phyloP scores from a whole-genome alignment of 1,140 invertebrate genomes.

The Trigoniulus corallinus region DNA sequence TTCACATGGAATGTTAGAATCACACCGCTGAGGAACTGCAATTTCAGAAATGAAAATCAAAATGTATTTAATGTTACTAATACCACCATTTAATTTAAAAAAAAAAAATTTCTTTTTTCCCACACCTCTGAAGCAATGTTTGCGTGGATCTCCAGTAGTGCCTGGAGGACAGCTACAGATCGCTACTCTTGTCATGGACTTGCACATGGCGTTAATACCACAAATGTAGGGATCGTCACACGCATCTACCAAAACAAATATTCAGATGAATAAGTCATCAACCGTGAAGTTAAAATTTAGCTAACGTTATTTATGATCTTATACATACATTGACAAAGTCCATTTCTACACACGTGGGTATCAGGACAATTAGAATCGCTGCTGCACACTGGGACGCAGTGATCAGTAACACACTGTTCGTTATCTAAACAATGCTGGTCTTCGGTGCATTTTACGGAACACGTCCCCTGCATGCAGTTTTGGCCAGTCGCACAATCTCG shows the following conservation, averaged over 20 bases:
- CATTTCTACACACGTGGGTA: constrained; percentile 68
- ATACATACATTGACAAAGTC: constrained; percentile 49
- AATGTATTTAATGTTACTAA: no score
- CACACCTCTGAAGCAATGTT: constrained; percentile 13
- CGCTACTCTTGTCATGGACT: constrained; percentile 60
- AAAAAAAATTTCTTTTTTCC: not conserved
- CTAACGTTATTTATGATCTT: not conserved
- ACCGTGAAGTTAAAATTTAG: not conserved
- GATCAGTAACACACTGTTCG: constrained; percentile 57
- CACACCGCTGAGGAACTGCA: constrained; percentile 39
- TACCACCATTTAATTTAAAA: no score
- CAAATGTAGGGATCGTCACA: constrained; percentile 48
- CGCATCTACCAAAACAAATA: constrained; percentile 40
- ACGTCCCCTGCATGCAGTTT: constrained; percentile 47
- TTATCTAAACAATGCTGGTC: constrained; percentile 63
- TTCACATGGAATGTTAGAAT: constrained; percentile 40
- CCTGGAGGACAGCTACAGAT: constrained; percentile 66
- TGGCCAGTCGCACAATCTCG: constrained; percentile 46
- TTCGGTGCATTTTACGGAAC: not conserved
- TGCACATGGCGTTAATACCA: constrained; percentile 64
- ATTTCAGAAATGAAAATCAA: not conserved
- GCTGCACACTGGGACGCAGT: constrained; percentile 69
- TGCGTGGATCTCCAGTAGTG: constrained; percentile 54
- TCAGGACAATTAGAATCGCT: constrained; percentile 57
- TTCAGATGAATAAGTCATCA: not conserved